Conservation (phyloP, 2,797 vertebrate genomes). For the Hirundo rustica region DNA sequence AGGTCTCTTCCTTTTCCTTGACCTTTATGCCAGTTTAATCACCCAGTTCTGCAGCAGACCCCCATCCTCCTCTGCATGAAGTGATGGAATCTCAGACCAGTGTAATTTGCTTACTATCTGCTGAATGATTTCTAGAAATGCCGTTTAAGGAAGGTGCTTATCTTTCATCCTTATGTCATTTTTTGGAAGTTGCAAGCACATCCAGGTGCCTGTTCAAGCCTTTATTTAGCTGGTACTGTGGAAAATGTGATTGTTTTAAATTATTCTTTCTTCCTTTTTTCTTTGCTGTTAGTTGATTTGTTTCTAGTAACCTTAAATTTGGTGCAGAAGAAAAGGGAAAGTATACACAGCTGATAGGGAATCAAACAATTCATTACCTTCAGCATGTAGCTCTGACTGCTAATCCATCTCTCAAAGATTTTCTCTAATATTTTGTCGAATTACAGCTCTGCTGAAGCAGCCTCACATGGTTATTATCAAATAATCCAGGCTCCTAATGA, state of each 20-base stretch:
- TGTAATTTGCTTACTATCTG: neutral
- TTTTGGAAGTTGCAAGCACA: neutral
- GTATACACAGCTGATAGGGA: neutral
- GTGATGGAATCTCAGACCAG: neutral
- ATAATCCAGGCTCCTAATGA: neutral
- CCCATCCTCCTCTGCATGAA: neutral
- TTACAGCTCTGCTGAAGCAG: neutral
- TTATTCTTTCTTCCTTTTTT: conserved; percentile 9
- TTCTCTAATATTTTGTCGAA: neutral
- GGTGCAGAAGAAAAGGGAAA: neutral
- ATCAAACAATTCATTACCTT: neutral
- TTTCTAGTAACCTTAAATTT: conserved; percentile 15
- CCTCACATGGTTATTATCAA: neutral
- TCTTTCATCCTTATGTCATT: neutral
- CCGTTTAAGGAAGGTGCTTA: neutral
- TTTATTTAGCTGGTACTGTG: neutral
- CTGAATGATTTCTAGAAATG: neutral
- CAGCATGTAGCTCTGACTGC: neutral
- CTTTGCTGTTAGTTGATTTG: conserved; percentile 10
- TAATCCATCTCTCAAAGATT: neutral
- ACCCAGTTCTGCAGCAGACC: neutral
- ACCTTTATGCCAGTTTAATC: neutral
- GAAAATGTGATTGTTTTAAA: conserved; percentile 14
- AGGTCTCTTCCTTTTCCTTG: neutral
- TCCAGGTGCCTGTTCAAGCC: neutral